Conservation (phyloP, 2,113 vertebrate genomes). For the Embiotoca jacksoni region DNA sequence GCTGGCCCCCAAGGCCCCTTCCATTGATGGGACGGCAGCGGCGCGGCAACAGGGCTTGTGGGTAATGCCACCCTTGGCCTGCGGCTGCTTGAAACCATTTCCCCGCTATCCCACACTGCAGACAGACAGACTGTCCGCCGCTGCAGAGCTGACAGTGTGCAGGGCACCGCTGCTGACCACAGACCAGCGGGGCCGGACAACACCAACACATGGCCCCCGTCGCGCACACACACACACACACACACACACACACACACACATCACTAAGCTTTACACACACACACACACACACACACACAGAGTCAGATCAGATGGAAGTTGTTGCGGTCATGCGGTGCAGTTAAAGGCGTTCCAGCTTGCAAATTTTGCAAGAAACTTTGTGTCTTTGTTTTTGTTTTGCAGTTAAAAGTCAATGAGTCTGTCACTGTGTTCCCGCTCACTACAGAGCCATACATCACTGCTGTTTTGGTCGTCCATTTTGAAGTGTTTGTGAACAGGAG, state of each 20-base stretch:
- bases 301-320: too few species aligned
- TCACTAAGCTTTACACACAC: neutral
- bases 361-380: neutral
- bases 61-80: constrained; percentile 75
- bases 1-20: constrained; percentile 35
- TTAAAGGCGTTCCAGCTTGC: neutral
- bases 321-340: neutral
- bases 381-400: too few species aligned
- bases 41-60: constrained; percentile 58
- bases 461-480: constrained; percentile 58
- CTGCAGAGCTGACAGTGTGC: constrained; percentile 40
- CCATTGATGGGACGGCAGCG: constrained; percentile 59
- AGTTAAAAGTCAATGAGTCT: too few species aligned
- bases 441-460: constrained; percentile 18
- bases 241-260: constrained; percentile 21
- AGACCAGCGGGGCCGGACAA: constrained; percentile 55
- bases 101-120: constrained; percentile 66
- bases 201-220: constrained; percentile 22
- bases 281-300: neutral
- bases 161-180: constrained; percentile 37
- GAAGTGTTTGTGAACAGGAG: constrained; percentile 59
- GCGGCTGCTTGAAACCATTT: constrained; percentile 17
- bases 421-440: neutral
- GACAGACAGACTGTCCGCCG: constrained; percentile 74
- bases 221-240: constrained; percentile 29